Conservation (phyloP, 2,113 vertebrate species). For the Nyctereutes procyonoides region DNA sequence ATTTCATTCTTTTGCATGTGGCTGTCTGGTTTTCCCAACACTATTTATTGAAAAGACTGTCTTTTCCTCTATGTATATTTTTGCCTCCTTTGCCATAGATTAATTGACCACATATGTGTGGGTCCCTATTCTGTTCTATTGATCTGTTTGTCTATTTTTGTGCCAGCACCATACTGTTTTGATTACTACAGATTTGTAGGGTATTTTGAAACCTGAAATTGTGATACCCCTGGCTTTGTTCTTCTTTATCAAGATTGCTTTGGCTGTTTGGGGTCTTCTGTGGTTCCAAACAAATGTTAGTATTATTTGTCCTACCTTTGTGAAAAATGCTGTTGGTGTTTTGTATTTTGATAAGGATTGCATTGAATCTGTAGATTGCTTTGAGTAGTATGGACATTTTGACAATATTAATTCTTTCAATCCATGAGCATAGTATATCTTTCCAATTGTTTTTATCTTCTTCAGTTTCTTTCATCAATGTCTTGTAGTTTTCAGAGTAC, state of each 20-base stretch:
- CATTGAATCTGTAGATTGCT: neutral
- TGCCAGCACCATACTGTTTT: neutral
- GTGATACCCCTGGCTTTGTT: neutral
- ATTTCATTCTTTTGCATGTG: neutral
- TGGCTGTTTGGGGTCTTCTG: neutral
- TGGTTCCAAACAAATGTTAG: neutral
- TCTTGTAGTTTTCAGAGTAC: neutral
- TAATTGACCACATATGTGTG: neutral
- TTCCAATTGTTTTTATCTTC: neutral
- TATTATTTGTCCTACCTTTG: neutral
- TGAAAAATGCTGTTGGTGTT: neutral
- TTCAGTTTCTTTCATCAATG: neutral
- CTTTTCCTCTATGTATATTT: neutral
- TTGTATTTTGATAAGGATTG: neutral
- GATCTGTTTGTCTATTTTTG: neutral
- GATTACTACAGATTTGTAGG: neutral
- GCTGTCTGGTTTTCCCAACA: neutral
- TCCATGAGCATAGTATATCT: neutral
- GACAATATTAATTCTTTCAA: neutral
- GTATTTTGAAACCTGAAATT: neutral
- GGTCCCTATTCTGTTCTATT: neutral
- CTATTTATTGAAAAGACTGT: neutral
- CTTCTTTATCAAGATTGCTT: neutral
- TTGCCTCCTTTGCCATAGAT: neutral
- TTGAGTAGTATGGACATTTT: neutral